These are phyloP conservation scores for Heliangelus exortis DNA, from an alignment of 2,797 vertebrate genomes.

Conservation along the genomic window DNA sequence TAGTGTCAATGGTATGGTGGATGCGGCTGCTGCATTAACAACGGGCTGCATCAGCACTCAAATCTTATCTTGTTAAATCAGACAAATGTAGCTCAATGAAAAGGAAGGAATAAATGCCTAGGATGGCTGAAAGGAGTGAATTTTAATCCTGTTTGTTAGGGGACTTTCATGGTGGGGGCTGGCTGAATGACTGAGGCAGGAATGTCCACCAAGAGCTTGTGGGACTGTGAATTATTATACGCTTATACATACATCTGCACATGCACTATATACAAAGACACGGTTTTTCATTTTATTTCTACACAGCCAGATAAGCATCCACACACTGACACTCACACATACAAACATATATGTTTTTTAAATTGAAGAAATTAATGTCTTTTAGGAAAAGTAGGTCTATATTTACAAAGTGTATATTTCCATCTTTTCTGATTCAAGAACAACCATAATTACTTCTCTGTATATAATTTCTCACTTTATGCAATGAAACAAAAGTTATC, in stretches of 20 bases:
- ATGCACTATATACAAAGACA: conserved; percentile 42
- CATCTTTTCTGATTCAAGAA: conserved; percentile 62
- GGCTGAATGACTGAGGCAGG: conserved; percentile 67
- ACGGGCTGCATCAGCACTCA: conserved; percentile 92
- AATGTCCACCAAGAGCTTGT: conserved; percentile 64
- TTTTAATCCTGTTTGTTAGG: conserved; percentile 87
- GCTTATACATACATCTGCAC: conserved; percentile 52
- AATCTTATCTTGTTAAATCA: conserved; percentile 99
- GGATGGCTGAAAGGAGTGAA: conserved; percentile 81
- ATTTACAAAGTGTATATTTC: conserved; percentile 63
- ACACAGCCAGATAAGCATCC: conserved; percentile 27
- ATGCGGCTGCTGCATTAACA: conserved; percentile 90
- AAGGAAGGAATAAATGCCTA: conserved; percentile 88
- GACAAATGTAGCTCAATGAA: conserved; percentile 92
- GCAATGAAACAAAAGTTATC: conserved; percentile 72
- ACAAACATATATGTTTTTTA: not conserved
- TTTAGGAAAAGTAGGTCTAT: conserved; percentile 47
- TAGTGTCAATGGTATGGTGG: conserved; percentile 86
- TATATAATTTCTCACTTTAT: conserved; percentile 71
- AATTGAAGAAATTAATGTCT: conserved; percentile 63
- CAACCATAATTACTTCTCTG: conserved; percentile 59
- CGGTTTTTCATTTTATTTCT: conserved; percentile 40
- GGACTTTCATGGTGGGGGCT: conserved; percentile 74
- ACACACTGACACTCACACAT: not conserved
- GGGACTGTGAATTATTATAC: conserved; percentile 68